Conservation (phyloP, 2,797 vertebrate genomes). For the Clamator glandarius region DNA sequence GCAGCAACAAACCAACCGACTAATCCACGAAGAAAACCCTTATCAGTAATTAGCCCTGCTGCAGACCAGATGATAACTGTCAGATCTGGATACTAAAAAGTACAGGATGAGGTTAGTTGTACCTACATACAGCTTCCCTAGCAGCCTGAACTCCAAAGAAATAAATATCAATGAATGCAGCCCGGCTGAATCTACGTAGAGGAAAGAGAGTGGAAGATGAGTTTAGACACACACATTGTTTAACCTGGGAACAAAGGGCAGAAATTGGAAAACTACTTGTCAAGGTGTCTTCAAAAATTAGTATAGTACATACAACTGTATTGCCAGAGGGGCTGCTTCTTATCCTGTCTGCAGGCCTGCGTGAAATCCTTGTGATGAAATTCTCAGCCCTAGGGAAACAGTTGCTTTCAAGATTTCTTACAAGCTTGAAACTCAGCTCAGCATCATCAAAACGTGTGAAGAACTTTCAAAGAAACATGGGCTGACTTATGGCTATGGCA, state of each 20-base stretch:
- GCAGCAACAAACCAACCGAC: neutral
- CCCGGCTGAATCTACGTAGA: neutral
- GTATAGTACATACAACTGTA: neutral
- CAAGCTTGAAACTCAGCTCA: conserved; percentile 24
- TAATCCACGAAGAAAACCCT: neutral
- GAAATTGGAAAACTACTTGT: neutral
- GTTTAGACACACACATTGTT: conserved; percentile 10
- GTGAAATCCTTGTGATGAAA: neutral
- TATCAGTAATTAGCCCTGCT: neutral
- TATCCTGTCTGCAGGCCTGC: neutral
- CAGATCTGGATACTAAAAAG: neutral
- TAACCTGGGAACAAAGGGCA: conserved; percentile 39
- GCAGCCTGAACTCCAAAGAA: neutral
- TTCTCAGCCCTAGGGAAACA: conserved; percentile 9
- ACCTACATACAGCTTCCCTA: neutral
- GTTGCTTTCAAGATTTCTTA: conserved; percentile 10
- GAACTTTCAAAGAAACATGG: neutral
- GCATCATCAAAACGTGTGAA: neutral
- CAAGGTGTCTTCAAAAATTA: conserved; percentile 45
- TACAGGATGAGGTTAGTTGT: neutral
- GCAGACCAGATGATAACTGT: neutral
- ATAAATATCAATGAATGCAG: neutral
- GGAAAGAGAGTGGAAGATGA: neutral
- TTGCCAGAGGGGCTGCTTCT: conserved; percentile 13
- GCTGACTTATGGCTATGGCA: neutral